Evolutionary conservation across 2,797 vertebrate species (phyloP).

Genomic region (Rhinophrynus dorsalis): DNA sequence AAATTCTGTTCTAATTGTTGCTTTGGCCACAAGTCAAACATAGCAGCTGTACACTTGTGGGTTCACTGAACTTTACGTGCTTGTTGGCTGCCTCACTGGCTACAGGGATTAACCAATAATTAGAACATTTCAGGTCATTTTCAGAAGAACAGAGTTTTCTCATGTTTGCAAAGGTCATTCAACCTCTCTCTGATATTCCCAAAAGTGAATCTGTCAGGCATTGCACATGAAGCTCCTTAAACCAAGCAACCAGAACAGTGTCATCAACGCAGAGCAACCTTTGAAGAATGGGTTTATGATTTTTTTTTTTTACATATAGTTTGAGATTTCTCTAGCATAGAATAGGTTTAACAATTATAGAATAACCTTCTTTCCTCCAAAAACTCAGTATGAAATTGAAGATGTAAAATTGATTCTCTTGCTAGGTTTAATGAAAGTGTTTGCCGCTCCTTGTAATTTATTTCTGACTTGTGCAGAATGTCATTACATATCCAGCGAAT

Average conservation of each 20-base stretch:
- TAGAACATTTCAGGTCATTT: constrained; percentile 88
- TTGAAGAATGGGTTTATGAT: not conserved
- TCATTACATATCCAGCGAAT: not conserved
- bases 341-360: not conserved
- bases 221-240: constrained; percentile 34
- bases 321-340: too few relatives aligned
- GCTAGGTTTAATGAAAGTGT: not conserved
- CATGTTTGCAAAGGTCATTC: constrained; percentile 64
- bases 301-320: too few relatives aligned
- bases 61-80: constrained; percentile 85
- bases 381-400: not conserved
- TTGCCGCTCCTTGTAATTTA: not conserved
- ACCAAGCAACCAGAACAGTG: constrained; percentile 29
- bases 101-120: constrained; percentile 87
- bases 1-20: constrained; percentile 78
- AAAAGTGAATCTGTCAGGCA: constrained; percentile 57
- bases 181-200: constrained; percentile 63
- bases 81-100: constrained; percentile 76
- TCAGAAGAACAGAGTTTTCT: constrained; percentile 72
- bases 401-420: not conserved
- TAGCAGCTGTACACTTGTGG: constrained; percentile 90
- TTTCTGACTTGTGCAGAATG: not conserved
- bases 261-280: not conserved
- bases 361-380: not conserved
- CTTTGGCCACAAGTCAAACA: constrained; percentile 92